These are phyloP conservation scores for Tenthredo livida DNA, from an alignment of 2,888 invertebrate species.

Conservation along the genomic window DNA sequence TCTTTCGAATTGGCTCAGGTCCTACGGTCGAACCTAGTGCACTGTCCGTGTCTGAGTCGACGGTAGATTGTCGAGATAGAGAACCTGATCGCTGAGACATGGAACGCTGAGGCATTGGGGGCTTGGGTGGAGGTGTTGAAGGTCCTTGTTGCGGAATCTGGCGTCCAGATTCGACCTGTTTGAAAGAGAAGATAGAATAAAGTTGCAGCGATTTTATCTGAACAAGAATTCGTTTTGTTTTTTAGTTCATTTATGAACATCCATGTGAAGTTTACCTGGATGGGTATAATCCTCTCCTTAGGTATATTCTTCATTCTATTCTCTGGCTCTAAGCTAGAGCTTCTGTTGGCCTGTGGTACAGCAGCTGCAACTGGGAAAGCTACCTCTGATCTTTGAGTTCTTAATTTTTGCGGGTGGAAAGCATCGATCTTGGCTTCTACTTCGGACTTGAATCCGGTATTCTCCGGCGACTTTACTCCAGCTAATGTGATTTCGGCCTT, in stretches of 20 bases:
- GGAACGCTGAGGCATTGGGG: slow-evolving; percentile 79
- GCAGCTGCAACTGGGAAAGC: slow-evolving; percentile 80
- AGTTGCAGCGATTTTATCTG: not conserved
- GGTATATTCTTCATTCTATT: slow-evolving; percentile 71
- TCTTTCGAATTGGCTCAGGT: slow-evolving; percentile 90
- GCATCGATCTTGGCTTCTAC: slow-evolving; percentile 74
- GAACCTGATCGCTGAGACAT: slow-evolving; percentile 77
- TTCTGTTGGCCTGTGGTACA: slow-evolving; percentile 75
- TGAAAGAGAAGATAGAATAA: slow-evolving; percentile 11
- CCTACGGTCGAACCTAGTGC: slow-evolving; percentile 78
- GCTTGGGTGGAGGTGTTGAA: slow-evolving; percentile 79
- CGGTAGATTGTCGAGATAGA: slow-evolving; percentile 84
- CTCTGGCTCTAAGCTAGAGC: slow-evolving; percentile 82
- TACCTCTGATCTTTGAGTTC: slow-evolving; percentile 81
- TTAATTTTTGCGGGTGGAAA: slow-evolving; percentile 75
- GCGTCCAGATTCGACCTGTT: slow-evolving; percentile 69
- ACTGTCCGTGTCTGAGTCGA: slow-evolving; percentile 86
- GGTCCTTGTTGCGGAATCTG: slow-evolving; percentile 74
- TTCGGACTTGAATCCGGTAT: slow-evolving; percentile 71
- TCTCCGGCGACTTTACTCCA: slow-evolving; percentile 73
- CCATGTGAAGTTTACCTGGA: slow-evolving; percentile 72
- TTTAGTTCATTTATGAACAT: not conserved
- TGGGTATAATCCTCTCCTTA: slow-evolving; percentile 86
- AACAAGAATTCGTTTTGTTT: not conserved
- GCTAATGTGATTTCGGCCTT: slow-evolving; percentile 84